Evolutionary conservation across 2,113 vertebrate genomes (phyloP).

Genomic region (Cyprinodon tularosa): DNA sequence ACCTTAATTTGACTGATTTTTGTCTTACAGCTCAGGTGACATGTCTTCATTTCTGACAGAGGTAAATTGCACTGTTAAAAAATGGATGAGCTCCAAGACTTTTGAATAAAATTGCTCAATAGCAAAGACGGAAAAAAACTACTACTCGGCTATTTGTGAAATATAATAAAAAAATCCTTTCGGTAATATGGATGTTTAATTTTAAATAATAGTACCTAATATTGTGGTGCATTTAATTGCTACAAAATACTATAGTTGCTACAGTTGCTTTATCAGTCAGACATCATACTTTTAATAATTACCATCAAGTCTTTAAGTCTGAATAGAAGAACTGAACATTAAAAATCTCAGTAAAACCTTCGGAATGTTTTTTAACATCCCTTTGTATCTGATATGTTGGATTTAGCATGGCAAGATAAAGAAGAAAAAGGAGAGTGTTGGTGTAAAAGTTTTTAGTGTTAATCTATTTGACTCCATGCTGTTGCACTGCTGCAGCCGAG

Average conservation of each 20-base stretch:
- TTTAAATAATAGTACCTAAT: no score
- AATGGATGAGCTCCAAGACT: no score
- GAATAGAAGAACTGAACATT: not conserved
- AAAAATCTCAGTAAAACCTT: not conserved
- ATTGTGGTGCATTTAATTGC: not conserved
- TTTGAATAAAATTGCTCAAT: no score
- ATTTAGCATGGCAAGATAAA: not conserved
- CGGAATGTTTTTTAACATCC: not conserved
- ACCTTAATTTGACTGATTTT: no score
- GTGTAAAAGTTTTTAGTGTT: slow-evolving; percentile 7
- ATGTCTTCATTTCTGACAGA: no score
- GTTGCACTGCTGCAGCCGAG: slow-evolving; percentile 1
- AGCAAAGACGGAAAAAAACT: no score
- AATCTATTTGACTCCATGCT: slow-evolving; percentile 16
- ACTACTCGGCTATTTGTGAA: no score
- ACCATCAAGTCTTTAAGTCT: not conserved
- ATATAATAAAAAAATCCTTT: no score
- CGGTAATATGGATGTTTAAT: no score
- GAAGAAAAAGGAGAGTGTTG: not conserved
- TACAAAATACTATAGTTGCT: not conserved
- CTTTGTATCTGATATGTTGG: not conserved
- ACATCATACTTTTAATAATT: no score
- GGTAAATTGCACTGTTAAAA: no score
- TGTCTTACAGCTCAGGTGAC: no score
- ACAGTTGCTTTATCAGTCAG: not conserved